Percentiles rank a stretch among this genome's conserved stretches.
These are phyloP conservation scores for Aphidius gifuensis DNA, from an alignment of 1,140 invertebrate species.

Conservation along the genomic window DNA sequence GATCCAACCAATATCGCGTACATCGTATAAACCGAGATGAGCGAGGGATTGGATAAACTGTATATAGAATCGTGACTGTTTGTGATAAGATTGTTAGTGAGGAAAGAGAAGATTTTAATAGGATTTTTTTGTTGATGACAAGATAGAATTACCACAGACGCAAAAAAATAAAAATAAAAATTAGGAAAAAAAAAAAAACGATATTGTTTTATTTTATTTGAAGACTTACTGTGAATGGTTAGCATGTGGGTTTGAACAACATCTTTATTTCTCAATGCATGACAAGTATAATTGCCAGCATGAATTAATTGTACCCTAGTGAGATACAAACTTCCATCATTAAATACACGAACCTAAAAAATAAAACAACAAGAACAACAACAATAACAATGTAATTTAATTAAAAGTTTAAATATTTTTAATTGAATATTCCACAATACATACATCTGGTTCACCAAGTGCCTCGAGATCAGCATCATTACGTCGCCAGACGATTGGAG, in stretches of 20 bases:
- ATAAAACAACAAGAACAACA: slow-evolving; percentile 27
- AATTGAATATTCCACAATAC: slow-evolving; percentile 13
- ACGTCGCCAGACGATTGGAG: slow-evolving; percentile 71
- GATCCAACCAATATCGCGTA: no score
- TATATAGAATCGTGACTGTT: no score
- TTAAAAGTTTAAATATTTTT: background rate
- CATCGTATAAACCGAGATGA: no score
- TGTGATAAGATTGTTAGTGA: no score
- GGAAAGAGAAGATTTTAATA: no score
- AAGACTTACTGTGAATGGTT: slow-evolving; percentile 71
- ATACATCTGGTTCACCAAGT: slow-evolving; percentile 63
- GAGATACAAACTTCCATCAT: slow-evolving; percentile 73
- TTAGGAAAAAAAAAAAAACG: no score
- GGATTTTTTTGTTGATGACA: no score
- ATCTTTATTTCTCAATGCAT: slow-evolving; percentile 71
- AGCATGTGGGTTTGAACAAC: slow-evolving; percentile 75
- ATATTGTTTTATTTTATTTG: background rate
- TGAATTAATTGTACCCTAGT: slow-evolving; percentile 73
- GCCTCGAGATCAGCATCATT: slow-evolving; percentile 66
- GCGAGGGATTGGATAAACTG: no score
- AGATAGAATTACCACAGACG: no score
- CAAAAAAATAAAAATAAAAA: no score
- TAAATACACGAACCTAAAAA: slow-evolving; percentile 61
- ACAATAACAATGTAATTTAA: slow-evolving; percentile 4
- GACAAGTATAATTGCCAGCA: slow-evolving; percentile 79